Evolutionary conservation across 2,888 invertebrate species (phyloP).

Genomic region (Abscondita cerata): DNA sequence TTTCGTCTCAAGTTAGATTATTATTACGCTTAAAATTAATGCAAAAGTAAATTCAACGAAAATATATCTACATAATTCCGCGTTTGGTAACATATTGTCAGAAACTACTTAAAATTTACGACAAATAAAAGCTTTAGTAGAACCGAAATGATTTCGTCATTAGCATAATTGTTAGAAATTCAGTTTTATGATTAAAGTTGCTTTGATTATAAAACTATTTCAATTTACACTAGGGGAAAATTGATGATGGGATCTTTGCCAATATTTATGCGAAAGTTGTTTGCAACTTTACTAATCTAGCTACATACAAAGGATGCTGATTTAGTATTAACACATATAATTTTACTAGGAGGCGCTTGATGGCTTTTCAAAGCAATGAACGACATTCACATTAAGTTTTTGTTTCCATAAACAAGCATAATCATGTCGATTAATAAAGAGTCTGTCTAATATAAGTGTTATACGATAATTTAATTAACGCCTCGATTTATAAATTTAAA

Average conservation of each 20-base stretch:
- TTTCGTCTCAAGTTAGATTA: background rate
- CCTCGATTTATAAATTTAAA: background rate
- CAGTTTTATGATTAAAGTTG: slow-evolving; percentile 11
- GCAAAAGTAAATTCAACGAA: slow-evolving; percentile 10
- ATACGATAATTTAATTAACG: too few species aligned
- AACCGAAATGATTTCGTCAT: background rate
- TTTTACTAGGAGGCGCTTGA: slow-evolving; percentile 12
- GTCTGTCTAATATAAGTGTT: too few species aligned
- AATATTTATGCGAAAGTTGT: slow-evolving; percentile 26
- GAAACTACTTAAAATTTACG: background rate
- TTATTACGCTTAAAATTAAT: background rate
- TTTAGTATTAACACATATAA: slow-evolving; percentile 26
- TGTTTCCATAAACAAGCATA: too few species aligned
- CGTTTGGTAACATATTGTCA: slow-evolving; percentile 7
- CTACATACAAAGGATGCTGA: slow-evolving; percentile 27
- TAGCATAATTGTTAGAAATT: background rate
- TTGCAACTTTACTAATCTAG: slow-evolving; percentile 28
- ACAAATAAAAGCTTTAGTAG: background rate
- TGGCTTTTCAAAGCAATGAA: slow-evolving; percentile 11
- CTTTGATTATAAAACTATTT: slow-evolving; percentile 22
- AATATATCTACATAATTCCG: slow-evolving; percentile 17
- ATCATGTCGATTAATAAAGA: too few species aligned
- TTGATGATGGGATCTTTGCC: slow-evolving; percentile 20
- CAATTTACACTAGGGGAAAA: too few species aligned
- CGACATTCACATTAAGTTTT: too few species aligned